Evolutionary conservation across 2,797 vertebrate species (phyloP).

Genomic region (Mus spretus): DNA sequence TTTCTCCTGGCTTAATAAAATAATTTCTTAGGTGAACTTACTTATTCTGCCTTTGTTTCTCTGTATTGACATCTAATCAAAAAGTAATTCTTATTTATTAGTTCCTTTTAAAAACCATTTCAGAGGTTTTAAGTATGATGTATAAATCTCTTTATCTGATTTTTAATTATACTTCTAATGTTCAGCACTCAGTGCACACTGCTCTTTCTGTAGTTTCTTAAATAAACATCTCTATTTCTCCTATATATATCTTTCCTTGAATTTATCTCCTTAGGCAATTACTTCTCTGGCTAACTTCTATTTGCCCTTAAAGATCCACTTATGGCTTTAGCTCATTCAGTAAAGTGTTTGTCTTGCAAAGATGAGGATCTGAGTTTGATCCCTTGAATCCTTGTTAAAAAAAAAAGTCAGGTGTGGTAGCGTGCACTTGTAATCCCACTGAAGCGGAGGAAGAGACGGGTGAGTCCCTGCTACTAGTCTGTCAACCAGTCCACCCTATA

Average conservation of each 20-base stretch:
- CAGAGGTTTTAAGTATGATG: not conserved
- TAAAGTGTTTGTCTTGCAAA: not conserved
- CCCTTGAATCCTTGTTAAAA: not conserved
- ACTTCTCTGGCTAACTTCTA: slow-evolving; percentile 19
- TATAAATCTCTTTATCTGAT: not conserved
- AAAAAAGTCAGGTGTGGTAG: not conserved
- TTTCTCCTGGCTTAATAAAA: slow-evolving; percentile 25
- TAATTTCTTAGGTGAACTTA: not conserved
- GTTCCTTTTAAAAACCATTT: not conserved
- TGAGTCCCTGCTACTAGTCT: not conserved
- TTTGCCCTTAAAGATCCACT: slow-evolving; percentile 4
- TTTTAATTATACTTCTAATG: not conserved
- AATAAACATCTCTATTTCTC: not conserved
- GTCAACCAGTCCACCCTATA: not conserved
- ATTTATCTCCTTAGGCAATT: not conserved
- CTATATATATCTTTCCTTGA: not conserved
- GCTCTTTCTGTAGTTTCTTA: not conserved
- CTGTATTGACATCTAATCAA: not conserved
- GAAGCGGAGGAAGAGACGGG: not conserved
- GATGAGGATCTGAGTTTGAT: not conserved
- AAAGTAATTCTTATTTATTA: not conserved
- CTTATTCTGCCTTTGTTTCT: slow-evolving; percentile 42
- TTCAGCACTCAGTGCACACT: not conserved
- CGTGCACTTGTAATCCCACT: not conserved
- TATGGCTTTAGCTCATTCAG: not conserved